phyloP scores from a whole-genome alignment of 2,797 vertebrate genomes.

The Bovichtus diacanthus region DNA sequence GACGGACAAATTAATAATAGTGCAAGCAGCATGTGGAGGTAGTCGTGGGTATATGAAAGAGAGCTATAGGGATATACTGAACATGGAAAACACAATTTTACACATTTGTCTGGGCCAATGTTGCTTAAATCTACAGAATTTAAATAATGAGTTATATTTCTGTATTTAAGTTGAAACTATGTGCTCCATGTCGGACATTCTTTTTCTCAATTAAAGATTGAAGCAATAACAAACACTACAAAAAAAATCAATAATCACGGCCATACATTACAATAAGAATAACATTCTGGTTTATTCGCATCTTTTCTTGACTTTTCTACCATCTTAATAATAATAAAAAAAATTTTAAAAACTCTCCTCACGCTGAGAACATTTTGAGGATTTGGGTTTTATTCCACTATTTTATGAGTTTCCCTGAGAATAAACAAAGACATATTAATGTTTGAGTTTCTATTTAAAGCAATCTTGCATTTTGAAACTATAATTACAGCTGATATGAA shows the following conservation, averaged over 20 bases:
- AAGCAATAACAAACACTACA: background rate
- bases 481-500: slow-evolving; percentile 60
- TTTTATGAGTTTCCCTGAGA: slow-evolving; percentile 11
- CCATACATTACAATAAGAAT: background rate
- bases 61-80: background rate
- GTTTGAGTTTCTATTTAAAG: background rate
- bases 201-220: background rate
- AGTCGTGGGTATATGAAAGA: background rate
- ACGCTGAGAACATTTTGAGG: too few relatives aligned
- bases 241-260: background rate
- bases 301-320: background rate
- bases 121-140: background rate
- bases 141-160: too few relatives aligned
- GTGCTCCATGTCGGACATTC: background rate
- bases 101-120: background rate
- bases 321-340: background rate
- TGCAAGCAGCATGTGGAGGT: background rate
- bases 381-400: background rate
- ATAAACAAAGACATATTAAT: background rate
- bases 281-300: background rate
- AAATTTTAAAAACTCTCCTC: background rate
- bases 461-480: slow-evolving; percentile 1
- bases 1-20: slow-evolving; percentile 7
- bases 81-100: background rate
- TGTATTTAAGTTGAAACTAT: too few relatives aligned